phyloP scores from a whole-genome alignment of 2,797 vertebrate species.

The Pteropus rufus region DNA sequence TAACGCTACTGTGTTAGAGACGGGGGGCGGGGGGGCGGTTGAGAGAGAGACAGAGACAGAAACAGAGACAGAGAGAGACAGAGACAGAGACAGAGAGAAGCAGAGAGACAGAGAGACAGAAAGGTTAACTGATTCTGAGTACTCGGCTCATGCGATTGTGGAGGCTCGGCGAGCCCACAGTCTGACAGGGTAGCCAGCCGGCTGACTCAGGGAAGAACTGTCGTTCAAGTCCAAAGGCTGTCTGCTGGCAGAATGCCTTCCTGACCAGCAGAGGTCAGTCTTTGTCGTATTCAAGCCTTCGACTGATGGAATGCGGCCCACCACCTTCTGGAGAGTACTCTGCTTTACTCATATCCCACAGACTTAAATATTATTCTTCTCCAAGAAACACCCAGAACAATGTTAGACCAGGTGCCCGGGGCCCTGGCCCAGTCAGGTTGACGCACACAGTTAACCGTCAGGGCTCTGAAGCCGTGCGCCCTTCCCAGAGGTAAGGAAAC shows the following conservation, averaged over 20 bases:
- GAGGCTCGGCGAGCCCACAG: background rate
- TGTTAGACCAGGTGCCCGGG: background rate
- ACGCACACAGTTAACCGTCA: background rate
- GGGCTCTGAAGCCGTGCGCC: fast-evolving
- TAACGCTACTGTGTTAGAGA: no score
- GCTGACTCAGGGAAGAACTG: fast-evolving
- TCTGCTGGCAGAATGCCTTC: background rate
- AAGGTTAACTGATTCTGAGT: background rate
- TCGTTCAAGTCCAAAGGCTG: background rate
- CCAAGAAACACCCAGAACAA: background rate
- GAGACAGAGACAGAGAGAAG: no score
- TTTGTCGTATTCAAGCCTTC: background rate
- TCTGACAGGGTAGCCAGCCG: background rate
- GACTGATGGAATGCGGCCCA: background rate
- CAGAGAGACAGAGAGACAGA: background rate
- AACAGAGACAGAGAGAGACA: no score
- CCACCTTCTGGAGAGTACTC: no score
- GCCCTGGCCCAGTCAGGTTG: background rate
- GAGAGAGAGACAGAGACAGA: no score
- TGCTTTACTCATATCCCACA: background rate
- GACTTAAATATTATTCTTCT: background rate
- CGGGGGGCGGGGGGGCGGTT: no score
- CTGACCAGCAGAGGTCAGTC: background rate
- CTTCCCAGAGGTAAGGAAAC: background rate
- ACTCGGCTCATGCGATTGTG: background rate